Conservation (phyloP, 2,113 vertebrate genomes). For the Tetrao urogallus region DNA sequence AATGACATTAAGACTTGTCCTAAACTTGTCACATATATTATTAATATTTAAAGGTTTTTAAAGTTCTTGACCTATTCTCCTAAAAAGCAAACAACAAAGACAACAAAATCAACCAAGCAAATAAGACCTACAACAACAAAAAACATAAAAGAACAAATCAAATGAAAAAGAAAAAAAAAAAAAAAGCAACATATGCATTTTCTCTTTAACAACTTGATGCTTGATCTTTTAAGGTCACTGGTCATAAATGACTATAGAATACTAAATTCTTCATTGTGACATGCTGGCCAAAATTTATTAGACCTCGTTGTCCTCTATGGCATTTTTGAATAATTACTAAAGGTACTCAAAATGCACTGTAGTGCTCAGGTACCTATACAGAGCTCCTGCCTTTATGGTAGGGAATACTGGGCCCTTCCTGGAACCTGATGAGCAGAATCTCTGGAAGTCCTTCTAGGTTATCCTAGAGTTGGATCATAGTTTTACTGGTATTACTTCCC, state of each 20-base stretch:
- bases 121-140: no score
- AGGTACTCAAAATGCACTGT: background rate
- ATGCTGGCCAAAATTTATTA: background rate
- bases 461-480: background rate
- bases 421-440: accelerated
- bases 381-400: background rate
- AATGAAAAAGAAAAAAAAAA: no score
- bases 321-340: background rate
- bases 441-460: background rate
- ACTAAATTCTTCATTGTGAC: background rate
- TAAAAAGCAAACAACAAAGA: background rate
- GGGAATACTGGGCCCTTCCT: background rate
- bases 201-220: background rate
- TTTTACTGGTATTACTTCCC: background rate
- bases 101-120: no score
- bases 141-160: background rate
- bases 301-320: background rate
- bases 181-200: background rate
- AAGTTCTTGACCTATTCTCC: background rate
- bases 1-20: background rate
- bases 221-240: no score
- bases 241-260: no score
- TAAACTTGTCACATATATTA: background rate
- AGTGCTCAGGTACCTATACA: background rate
- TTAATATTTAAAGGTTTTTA: background rate